A percentile compares a stretch with the other conserved stretches of the same genome.
These are phyloP conservation scores for Amphipyra berbera DNA, from an alignment of 2,888 invertebrate genomes.

Conservation along the genomic window DNA sequence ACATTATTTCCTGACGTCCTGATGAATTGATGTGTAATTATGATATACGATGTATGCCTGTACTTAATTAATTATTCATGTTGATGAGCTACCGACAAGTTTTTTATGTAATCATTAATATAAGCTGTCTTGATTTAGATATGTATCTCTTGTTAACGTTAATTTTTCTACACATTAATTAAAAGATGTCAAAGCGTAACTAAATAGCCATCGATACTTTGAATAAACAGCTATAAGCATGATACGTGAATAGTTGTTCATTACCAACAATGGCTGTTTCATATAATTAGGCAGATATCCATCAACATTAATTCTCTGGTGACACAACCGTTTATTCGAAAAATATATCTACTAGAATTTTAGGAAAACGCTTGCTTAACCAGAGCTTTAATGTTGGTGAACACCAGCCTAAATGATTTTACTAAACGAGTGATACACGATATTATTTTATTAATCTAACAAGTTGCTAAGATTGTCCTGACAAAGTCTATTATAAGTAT, in stretches of 20 bases:
- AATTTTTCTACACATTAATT: slow-evolving; percentile 24
- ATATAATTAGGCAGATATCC: no score
- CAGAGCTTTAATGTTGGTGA: no score
- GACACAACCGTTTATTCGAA: no score
- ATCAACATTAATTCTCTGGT: no score
- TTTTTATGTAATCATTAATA: slow-evolving; percentile 45
- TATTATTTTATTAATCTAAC: no score
- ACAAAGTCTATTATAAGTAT: no score
- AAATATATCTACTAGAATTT: no score
- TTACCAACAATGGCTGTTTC: background rate
- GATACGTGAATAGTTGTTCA: background rate
- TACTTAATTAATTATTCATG: slow-evolving; percentile 32
- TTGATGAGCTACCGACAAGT: slow-evolving; percentile 35
- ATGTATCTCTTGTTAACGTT: slow-evolving; percentile 29
- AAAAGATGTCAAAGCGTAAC: slow-evolving; percentile 10
- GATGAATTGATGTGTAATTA: slow-evolving; percentile 36
- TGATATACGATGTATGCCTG: slow-evolving; percentile 28
- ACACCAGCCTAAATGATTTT: no score
- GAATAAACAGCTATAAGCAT: background rate
- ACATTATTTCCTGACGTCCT: slow-evolving; percentile 29
- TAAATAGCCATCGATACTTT: slow-evolving; percentile 4
- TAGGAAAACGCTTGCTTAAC: no score
- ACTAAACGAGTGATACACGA: no score
- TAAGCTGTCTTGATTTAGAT: slow-evolving; percentile 22
- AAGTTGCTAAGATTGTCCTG: no score